Evolutionary conservation across 1,140 invertebrate species (phyloP).

Genomic region (Hetaerina americana): DNA sequence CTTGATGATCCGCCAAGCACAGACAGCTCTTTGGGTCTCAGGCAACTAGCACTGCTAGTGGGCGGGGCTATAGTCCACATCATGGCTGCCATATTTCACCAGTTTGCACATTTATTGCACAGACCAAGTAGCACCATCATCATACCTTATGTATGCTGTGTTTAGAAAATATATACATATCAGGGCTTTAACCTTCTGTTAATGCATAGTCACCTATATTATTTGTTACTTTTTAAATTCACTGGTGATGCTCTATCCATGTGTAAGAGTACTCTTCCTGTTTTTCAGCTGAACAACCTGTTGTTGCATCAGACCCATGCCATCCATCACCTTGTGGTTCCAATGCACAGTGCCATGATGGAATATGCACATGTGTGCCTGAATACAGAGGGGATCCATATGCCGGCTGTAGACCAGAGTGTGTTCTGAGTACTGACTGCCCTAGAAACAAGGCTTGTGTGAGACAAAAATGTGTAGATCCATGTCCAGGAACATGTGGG

Average conservation of each 20-base stretch:
- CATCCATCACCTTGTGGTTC: constrained; percentile 24
- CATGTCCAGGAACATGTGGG: constrained; percentile 58
- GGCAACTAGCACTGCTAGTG: no score
- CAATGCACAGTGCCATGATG: constrained; percentile 26
- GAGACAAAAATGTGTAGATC: constrained; percentile 54
- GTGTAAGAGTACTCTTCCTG: not conserved
- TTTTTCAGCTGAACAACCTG: not conserved
- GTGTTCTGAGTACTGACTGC: constrained; percentile 56
- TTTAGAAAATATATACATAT: no score
- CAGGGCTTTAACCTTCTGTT: no score
- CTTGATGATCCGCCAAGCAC: no score
- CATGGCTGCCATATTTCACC: no score
- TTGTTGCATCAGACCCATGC: constrained; percentile 25
- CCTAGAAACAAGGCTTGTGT: constrained; percentile 49
- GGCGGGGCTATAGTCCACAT: no score
- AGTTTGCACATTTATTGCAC: no score
- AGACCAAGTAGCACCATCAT: no score
- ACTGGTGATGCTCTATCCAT: not conserved
- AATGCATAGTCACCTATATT: no score
- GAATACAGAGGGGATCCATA: constrained; percentile 63
- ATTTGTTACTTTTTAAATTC: not conserved
- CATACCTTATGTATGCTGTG: no score
- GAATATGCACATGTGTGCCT: constrained; percentile 54
- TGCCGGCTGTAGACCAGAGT: constrained; percentile 55
- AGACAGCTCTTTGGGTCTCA: no score